Evolutionary conservation across 2,113 vertebrate genomes (phyloP), one percentile per base, ranked within the genome.

Genomic region (Sinocyclocheilus anshuiensis): DNA sequence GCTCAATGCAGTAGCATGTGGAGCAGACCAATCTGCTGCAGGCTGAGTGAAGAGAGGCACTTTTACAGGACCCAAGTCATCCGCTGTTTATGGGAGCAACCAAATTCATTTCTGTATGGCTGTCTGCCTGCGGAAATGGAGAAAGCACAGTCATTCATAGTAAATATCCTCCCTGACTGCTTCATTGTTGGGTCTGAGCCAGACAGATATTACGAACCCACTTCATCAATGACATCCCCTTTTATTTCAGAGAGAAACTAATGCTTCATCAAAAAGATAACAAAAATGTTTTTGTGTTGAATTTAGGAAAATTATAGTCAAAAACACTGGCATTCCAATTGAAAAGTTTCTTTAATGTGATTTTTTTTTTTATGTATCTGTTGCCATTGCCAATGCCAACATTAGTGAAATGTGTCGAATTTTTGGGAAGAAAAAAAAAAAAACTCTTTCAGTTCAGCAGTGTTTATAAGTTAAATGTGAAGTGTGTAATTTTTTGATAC

Each of bases 1-100:
- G 88, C 83, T 74, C 87, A 76, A 80, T 88, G 88, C 86, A 53
- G 89, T 85, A 89, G 88, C 82, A 89, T 77, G 71, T 84, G 85
- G 57, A 81, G 72, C 55, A 75, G 75, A 81, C 72, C 84, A 84
- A 65, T 87, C 86, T 91, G 91, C 89, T 65, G 90, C 90, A 88
- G 76, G 26, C 29, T 42, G 63, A 72, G 84, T 15, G n/a, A 15
- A 22, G 84, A 29, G 69, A 65, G 55, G 57, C 65, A 10, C 69
- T 83, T 87, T 81, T 72, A 82, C 16, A 6, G 36, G 33, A 50
- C 63, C 26, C 72, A 26, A 39, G 48, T 75, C 33, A 22, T 42
- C 39, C 26, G 7, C 63, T 78, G 77, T 85, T 88, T 36, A 88
- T 86, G 63, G 50, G 79, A 83, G 48, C 78, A 77, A 53, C 59